Conservation (phyloP, 2,888 invertebrate genomes). For the Latrodectus elegans region DNA sequence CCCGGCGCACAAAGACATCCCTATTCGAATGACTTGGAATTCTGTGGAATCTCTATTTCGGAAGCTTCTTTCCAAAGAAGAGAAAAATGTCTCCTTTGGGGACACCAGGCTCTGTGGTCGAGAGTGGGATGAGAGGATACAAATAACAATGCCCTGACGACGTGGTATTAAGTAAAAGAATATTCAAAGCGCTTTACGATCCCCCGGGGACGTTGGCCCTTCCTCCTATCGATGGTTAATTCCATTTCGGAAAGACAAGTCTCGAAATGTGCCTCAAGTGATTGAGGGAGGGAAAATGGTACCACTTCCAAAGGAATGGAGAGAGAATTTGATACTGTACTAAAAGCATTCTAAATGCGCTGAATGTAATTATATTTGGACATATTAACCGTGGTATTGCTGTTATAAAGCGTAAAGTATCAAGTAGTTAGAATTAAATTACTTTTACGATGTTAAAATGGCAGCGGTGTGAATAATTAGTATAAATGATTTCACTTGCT, state of each 20-base stretch:
- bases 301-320: not conserved
- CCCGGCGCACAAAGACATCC: not conserved
- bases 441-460: too few species aligned
- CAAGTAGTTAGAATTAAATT: too few species aligned
- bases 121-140: slow-evolving; percentile 4
- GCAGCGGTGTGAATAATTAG: too few species aligned
- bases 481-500: too few species aligned
- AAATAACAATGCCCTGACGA: slow-evolving; percentile 1
- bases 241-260: not conserved
- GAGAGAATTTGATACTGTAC: not conserved
- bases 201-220: slow-evolving; percentile 17
- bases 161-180: slow-evolving; percentile 23
- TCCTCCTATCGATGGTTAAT: slow-evolving; percentile 1
- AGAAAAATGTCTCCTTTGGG: slow-evolving; percentile 13
- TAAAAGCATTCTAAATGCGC: not conserved
- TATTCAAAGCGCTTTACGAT: slow-evolving; percentile 52
- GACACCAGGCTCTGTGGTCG: not conserved
- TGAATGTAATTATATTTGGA: not conserved
- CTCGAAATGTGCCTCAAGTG: not conserved
- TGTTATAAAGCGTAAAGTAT: too few species aligned
- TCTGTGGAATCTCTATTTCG: not conserved
- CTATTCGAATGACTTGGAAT: not conserved
- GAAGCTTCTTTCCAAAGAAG: slow-evolving; percentile 18
- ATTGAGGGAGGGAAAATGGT: not conserved
- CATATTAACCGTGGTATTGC: not conserved